Percentiles rank a stretch among this genome's conserved stretches.
These are phyloP conservation scores for Sylvietta virens DNA, from an alignment of 2,113 vertebrate genomes.

Conservation along the genomic window DNA sequence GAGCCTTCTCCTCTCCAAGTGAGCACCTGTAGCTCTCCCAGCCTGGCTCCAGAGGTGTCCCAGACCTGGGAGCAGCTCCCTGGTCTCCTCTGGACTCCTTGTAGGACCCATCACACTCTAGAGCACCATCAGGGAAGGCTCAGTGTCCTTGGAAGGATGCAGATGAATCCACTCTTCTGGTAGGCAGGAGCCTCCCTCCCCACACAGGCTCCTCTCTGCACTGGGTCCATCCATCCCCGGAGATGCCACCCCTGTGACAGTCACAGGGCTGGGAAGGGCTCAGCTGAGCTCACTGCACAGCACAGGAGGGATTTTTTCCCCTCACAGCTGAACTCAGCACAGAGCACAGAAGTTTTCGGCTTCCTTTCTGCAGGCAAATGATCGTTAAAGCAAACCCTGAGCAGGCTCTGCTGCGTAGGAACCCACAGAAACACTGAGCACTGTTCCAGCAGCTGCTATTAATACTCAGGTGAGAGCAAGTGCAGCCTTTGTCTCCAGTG, in stretches of 20 bases:
- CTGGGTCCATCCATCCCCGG: background rate
- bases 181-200: background rate
- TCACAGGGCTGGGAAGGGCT: background rate
- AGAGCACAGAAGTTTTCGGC: background rate
- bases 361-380: background rate
- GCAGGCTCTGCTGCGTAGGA: background rate
- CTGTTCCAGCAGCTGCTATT: constrained; percentile 4
- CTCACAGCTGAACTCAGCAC: background rate
- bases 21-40: background rate
- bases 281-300: background rate
- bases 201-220: background rate
- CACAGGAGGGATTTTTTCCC: background rate
- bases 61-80: background rate
- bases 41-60: background rate
- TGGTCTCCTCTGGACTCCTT: background rate
- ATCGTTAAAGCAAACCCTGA: background rate
- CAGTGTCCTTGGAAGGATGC: background rate
- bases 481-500: background rate
- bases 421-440: background rate
- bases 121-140: background rate
- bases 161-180: background rate
- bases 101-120: background rate
- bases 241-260: background rate
- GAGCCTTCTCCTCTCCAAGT: background rate
- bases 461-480: background rate